Base-by-base conservation (phyloP, 2,797 vertebrate species). In the Anguilla anguilla region DNA sequence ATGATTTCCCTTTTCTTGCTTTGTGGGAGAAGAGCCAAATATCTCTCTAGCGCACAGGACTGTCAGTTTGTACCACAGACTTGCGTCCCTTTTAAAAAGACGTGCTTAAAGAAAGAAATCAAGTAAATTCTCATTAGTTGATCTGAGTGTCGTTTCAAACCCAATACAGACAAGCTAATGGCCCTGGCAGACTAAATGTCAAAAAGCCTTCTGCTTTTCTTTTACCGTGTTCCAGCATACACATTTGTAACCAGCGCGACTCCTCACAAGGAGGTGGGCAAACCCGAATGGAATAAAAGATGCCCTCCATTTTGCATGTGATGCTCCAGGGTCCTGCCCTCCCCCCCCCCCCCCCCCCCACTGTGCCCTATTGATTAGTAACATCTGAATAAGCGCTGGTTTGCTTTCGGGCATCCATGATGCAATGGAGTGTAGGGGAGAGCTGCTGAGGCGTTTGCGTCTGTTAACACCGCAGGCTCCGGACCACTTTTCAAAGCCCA, bases 301-400 rank as follows among this genome's bases (percentile, higher is more conserved):
- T 28, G 13, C 67, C 13, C 57, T 11, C 57, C 57, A 59, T 19
- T 19, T 19, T 35, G 67, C 67, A 6, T 72, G 13, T 72, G n/a
- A 72, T 28, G n/a, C 9, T 28, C n/a, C 67, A 28, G 67, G 5
- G 67, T 28, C n/a, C 25, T 69, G n/a, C n/a, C n/a, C n/a, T 69
- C 15, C 15, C 55, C 46, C n/a, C n/a, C 31, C 31, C 31, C 39
- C 39, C 39, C 39, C 39, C 39, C 39, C 39, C 39, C 43, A 81
- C 43, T 69, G 6, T 69, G 28, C 64, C 43, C 6, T 69, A n/a
- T 64, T 59, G 55, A 87, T 84, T 83, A 49, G 81, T 67, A 84
- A 51, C 49, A 9, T 11, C 17, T n/a, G 35, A 83, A 17, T 84
- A 31, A n/a, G n/a, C 11, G 43, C 46, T 28, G 28, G 53, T n/a